phyloP scores from a whole-genome alignment of 92 coral and sea anemone genomes.

The Zoanthus sociatus region DNA sequence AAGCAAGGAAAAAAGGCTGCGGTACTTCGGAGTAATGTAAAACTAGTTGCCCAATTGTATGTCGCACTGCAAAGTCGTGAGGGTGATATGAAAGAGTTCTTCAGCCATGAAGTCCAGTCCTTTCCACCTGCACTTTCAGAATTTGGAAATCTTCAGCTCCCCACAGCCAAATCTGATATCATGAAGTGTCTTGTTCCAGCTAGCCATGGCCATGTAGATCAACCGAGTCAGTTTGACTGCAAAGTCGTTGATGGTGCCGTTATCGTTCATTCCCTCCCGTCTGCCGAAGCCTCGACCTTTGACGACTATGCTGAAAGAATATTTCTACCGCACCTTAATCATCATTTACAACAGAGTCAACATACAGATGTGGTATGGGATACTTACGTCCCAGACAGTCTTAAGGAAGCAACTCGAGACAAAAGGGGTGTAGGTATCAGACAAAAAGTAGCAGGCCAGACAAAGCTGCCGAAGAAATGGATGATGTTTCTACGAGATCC shows the following conservation, averaged over 20 bases:
- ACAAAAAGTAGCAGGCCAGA: not conserved
- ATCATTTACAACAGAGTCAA: too few species aligned
- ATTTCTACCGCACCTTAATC: too few species aligned
- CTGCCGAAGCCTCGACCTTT: not conserved
- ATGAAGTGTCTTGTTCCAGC: too few species aligned
- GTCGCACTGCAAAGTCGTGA: constrained; percentile 35
- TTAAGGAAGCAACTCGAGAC: not conserved
- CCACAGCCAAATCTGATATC: not conserved
- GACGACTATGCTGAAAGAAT: not conserved
- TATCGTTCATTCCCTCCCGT: not conserved
- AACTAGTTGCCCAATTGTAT: constrained; percentile 65
- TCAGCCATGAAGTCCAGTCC: constrained; percentile 63
- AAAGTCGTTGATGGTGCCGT: not conserved
- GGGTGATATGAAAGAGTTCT: constrained; percentile 62
- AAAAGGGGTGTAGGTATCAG: not conserved
- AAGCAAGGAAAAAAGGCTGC: constrained; percentile 20
- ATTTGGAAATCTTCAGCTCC: not conserved
- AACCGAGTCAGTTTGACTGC: too few species aligned
- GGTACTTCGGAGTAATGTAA: constrained; percentile 60
- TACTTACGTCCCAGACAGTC: not conserved
- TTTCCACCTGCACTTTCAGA: constrained; percentile 46
- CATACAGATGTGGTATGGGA: not conserved
- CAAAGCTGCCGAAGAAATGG: not conserved
- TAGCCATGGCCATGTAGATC: too few species aligned
- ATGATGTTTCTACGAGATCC: not conserved